Base-by-base conservation (phyloP, 2,797 vertebrate species). In the Acropternis orthonyx region DNA sequence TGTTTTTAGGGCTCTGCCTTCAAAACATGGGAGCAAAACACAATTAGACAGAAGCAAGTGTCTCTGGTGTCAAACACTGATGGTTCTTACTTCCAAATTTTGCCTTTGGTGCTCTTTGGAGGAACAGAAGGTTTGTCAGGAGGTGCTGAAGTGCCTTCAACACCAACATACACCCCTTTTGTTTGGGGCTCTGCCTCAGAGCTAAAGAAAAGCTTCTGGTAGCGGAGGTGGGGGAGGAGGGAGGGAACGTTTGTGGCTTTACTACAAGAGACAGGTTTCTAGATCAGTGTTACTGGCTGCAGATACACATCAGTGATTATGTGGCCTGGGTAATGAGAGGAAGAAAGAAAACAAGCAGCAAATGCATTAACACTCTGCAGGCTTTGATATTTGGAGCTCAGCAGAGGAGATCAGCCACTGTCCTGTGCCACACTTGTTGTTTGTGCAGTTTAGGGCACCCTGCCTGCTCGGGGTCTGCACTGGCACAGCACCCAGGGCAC, bases 231-330 rank as follows among this genome's bases (percentile, higher is more conserved):
- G 88, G 69, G 95, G 79, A 44, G 75, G 65, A 93, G 85, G 89
- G 85, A 95, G 93, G 92, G 37, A 75, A 85, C 77, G 32, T 94
- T 95, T 95, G 95, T 3, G 94, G 96, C 88, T 56, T 88, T 91
- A 46, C 91, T 30, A 63, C 86, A 88, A 74, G 85, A 86, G 68
- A 1, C 92, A n/a, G 30, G 89, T 93, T 96, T 93, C 88, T 94
- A 88, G 91, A 85, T 86, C 80, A 27, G 80, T 56, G 93, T n/a
- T 82, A 43, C 85, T 37, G 24, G 37, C 62, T 20, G 44, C 56
- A 96, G 96, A 95, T 94, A 90, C 6, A 1, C 91, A 96, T 94
- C 91, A 44, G 88, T 92, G 86, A 95, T 90, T 79, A 54, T 34
- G 83, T 20, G 88, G 94, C 83, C 79, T 39, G 80, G 46, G 63